Percentiles rank a stretch among this genome's conserved stretches.
Evolutionary conservation across 1,140 invertebrate species (phyloP).

Genomic region (Halotydeus destructor): DNA sequence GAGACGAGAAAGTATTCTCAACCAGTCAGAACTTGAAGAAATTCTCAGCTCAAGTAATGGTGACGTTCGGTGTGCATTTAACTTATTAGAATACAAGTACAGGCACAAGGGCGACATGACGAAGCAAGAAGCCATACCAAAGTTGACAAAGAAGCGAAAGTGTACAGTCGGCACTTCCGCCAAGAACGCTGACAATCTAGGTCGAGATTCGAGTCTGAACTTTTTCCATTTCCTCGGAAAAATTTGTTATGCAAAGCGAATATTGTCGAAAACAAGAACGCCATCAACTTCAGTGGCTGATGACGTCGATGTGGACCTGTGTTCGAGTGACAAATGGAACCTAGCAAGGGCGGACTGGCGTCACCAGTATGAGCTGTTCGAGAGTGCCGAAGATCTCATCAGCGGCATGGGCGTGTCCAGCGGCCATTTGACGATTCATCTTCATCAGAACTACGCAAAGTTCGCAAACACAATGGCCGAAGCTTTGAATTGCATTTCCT

Average conservation of each 20-base stretch:
- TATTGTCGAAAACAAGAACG: too few species aligned
- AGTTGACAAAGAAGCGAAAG: not conserved
- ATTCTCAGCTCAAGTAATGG: not conserved
- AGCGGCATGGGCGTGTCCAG: too few species aligned
- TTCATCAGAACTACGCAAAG: too few species aligned
- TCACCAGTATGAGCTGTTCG: too few species aligned
- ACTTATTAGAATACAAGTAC: slow-evolving; percentile 3
- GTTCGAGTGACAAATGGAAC: too few species aligned
- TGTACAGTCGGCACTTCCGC: not conserved
- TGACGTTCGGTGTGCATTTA: slow-evolving; percentile 8
- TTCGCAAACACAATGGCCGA: too few species aligned
- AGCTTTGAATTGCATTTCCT: too few species aligned
- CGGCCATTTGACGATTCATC: too few species aligned
- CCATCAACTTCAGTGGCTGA: too few species aligned
- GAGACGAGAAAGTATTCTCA: not conserved
- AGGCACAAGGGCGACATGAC: not conserved
- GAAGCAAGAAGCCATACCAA: not conserved
- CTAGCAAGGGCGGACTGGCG: too few species aligned
- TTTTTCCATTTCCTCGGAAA: slow-evolving; percentile 6
- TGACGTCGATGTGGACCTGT: too few species aligned
- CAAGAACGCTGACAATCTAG: not conserved
- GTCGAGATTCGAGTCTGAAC: slow-evolving; percentile 1
- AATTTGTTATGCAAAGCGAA: slow-evolving; percentile 9
- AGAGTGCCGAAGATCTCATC: too few species aligned
- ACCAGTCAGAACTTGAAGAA: slow-evolving; percentile 1